Evolutionary conservation across 2,113 vertebrate species (phyloP).

Genomic region (Sigmodon hispidus): DNA sequence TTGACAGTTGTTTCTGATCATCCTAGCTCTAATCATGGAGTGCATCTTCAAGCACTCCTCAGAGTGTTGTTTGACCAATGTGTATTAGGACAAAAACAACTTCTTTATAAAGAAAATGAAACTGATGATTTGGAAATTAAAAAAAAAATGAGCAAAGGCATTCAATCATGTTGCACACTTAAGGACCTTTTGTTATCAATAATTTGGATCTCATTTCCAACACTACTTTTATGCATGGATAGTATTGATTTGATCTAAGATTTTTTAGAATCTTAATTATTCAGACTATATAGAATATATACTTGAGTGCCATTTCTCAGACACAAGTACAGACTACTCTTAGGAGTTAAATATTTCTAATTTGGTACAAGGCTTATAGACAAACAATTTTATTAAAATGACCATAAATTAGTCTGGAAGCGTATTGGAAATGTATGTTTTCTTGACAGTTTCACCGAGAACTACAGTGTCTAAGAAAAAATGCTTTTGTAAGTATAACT

Average conservation of each 20-base stretch:
- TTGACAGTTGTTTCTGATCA: not conserved
- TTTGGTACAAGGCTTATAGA: not conserved
- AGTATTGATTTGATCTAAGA: not conserved
- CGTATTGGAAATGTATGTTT: not conserved
- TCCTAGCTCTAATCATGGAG: not conserved
- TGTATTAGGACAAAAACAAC: not conserved
- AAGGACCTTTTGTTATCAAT: not conserved
- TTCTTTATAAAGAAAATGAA: not conserved
- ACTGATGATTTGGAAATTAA: slow-evolving; percentile 10
- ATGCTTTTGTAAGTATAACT: not conserved
- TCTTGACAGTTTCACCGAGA: not conserved
- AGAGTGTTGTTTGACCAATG: not conserved
- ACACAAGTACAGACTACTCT: not conserved
- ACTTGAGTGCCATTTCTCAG: not conserved
- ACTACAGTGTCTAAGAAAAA: not conserved
- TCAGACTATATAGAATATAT: not conserved
- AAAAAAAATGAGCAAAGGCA: not conserved
- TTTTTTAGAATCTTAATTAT: not conserved
- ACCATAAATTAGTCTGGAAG: slow-evolving; percentile 10
- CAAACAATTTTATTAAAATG: slow-evolving; percentile 41
- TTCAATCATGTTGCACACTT: not conserved
- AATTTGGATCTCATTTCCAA: not conserved
- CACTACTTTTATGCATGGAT: not conserved
- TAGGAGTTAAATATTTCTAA: not conserved
- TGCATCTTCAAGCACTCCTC: not conserved